Conservation (phyloP, 2,888 invertebrate species). For the Erebia ligea region DNA sequence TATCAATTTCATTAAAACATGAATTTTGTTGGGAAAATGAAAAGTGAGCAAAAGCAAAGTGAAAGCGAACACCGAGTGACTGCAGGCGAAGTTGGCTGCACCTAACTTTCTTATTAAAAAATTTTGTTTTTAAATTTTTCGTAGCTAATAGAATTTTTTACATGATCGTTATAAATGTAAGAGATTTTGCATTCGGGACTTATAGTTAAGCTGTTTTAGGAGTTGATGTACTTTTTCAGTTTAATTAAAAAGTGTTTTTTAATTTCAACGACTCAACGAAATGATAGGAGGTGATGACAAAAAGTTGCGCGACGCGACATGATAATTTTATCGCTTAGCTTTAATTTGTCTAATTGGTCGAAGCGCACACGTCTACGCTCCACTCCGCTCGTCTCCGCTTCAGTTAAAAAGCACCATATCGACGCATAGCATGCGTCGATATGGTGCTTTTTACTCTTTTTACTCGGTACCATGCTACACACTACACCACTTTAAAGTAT, state of each 20-base stretch:
- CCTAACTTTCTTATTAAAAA: constrained; percentile 71
- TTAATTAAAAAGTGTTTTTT: neutral
- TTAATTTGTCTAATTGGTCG: too few species aligned
- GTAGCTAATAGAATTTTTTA: constrained; percentile 70
- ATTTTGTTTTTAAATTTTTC: constrained; percentile 61
- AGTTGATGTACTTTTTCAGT: neutral
- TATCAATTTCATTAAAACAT: constrained; percentile 15
- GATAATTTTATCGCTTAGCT: neutral
- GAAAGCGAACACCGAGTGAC: constrained; percentile 55
- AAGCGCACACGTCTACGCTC: too few species aligned
- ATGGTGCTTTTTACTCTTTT: too few species aligned
- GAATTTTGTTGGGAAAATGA: constrained; percentile 1
- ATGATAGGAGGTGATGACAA: too few species aligned
- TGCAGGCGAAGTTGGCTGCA: constrained; percentile 45
- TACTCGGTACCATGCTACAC: too few species aligned
- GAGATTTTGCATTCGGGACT: constrained; percentile 6
- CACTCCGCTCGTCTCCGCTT: too few species aligned
- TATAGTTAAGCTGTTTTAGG: neutral
- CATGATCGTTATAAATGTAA: constrained; percentile 40
- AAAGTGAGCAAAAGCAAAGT: constrained; percentile 45
- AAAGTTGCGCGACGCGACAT: neutral
- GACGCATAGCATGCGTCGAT: too few species aligned
- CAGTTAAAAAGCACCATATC: too few species aligned
- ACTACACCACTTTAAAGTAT: too few species aligned
- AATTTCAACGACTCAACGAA: too few species aligned